Evolutionary conservation across 1,140 invertebrate genomes (phyloP).

Genomic region (Heliconius eleuchia): DNA sequence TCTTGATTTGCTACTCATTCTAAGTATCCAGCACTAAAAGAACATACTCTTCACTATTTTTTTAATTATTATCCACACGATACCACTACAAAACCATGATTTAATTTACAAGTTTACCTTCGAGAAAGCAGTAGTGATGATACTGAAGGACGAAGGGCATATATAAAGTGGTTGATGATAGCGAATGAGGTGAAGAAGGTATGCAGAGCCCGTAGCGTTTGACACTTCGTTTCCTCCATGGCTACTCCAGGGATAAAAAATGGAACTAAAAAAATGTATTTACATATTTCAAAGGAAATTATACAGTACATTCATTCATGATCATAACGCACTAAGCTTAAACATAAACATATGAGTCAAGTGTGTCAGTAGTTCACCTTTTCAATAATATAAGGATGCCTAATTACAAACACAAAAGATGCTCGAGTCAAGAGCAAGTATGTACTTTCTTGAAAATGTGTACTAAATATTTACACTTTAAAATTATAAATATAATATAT

Average conservation of each 20-base stretch:
- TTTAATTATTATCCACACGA: no score
- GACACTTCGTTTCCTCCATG: no score
- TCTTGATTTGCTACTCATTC: no score
- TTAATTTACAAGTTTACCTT: no score
- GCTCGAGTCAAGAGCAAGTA: not conserved
- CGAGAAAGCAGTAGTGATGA: no score
- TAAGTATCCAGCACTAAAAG: no score
- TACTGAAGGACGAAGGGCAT: no score
- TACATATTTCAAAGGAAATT: not conserved
- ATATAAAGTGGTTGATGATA: no score
- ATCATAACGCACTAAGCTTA: not conserved
- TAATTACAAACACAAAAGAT: not conserved
- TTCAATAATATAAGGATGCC: not conserved
- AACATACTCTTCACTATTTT: no score
- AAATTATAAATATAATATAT: not conserved
- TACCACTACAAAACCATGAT: no score
- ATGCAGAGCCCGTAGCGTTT: no score
- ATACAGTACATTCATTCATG: not conserved
- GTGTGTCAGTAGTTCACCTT: slow-evolving; percentile 16
- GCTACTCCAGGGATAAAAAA: not conserved
- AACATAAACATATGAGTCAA: slow-evolving; percentile 12
- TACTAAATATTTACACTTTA: not conserved
- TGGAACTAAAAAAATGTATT: not conserved
- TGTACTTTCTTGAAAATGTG: not conserved
- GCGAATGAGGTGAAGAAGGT: no score